Conservation (phyloP, 1,140 invertebrate genomes). For the Drosophila ercepeae region DNA sequence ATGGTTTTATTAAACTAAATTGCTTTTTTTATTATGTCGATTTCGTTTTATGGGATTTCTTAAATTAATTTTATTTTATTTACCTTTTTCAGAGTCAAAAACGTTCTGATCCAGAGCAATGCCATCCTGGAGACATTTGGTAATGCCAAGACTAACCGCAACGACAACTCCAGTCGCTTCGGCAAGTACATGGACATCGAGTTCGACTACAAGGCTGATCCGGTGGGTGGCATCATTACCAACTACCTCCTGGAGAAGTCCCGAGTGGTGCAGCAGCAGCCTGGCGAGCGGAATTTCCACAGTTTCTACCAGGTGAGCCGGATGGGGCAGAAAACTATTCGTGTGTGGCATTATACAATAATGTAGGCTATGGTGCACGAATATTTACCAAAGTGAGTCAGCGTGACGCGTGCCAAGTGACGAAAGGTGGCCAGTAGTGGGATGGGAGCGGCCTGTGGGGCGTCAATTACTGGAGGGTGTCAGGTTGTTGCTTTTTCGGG, state of each 20-base stretch:
- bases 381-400: slow-evolving; percentile 56
- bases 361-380: neutral
- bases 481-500: slow-evolving; percentile 20
- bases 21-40: slow-evolving; percentile 24
- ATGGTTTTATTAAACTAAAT: slow-evolving; percentile 19
- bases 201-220: slow-evolving; percentile 99
- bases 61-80: neutral
- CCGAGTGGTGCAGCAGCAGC: slow-evolving; percentile 95
- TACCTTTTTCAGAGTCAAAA: slow-evolving; percentile 92
- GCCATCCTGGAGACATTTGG: slow-evolving; percentile 98
- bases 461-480: slow-evolving; percentile 50
- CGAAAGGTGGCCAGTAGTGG: slow-evolving; percentile 13
- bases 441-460: slow-evolving; percentile 9
- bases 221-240: slow-evolving; percentile 97
- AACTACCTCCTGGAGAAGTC: slow-evolving; percentile 99
- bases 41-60: slow-evolving; percentile 25
- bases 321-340: neutral
- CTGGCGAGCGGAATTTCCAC: slow-evolving; percentile 98
- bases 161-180: slow-evolving; percentile 98
- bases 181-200: slow-evolving; percentile 99
- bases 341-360: slow-evolving; percentile 4
- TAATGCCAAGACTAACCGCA: slow-evolving; percentile 98
- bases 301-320: slow-evolving; percentile 96
- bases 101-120: slow-evolving; percentile 98
- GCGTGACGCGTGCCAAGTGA: slow-evolving; percentile 60